Evolutionary conservation across 2,888 invertebrate genomes (phyloP).

Genomic region (Mechanitis messenoides): DNA sequence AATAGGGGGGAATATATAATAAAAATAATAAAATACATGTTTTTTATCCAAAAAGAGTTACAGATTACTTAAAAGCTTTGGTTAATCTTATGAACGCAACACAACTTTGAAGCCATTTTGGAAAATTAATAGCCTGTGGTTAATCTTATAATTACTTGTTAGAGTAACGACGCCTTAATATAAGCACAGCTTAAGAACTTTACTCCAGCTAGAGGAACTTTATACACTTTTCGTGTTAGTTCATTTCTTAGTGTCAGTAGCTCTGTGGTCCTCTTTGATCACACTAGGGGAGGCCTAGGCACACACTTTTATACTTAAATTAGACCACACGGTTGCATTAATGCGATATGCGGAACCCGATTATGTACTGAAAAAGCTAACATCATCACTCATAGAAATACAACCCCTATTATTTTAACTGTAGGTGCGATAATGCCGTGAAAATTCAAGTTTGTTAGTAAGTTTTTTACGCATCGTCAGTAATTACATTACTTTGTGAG

Average conservation of each 20-base stretch:
- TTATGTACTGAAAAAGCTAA: conserved; percentile 29
- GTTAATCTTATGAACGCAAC: no score
- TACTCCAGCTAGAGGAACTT: background rate
- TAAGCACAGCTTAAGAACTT: background rate
- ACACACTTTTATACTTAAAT: conserved; percentile 57
- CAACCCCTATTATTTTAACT: background rate
- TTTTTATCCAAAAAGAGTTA: no score
- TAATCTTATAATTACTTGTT: no score
- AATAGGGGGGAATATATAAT: background rate
- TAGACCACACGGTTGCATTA: conserved; percentile 57
- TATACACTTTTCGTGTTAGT: background rate
- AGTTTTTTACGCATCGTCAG: conserved; percentile 16
- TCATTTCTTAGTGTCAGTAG: background rate
- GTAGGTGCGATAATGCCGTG: conserved; percentile 1
- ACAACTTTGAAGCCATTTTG: no score
- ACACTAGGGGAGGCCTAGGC: conserved; percentile 42
- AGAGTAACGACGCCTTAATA: no score
- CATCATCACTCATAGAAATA: conserved; percentile 21
- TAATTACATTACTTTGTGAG: conserved; percentile 19
- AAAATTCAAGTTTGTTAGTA: conserved; percentile 2
- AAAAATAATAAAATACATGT: no score
- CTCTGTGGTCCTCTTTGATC: conserved; percentile 41
- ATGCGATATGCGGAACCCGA: conserved; percentile 36
- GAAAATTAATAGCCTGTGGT: no score
- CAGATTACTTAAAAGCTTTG: no score